A percentile compares a stretch with the other conserved stretches of the same genome.
Conservation (phyloP, 2,797 vertebrate species). For the Melanotaenia parkinsoni region DNA sequence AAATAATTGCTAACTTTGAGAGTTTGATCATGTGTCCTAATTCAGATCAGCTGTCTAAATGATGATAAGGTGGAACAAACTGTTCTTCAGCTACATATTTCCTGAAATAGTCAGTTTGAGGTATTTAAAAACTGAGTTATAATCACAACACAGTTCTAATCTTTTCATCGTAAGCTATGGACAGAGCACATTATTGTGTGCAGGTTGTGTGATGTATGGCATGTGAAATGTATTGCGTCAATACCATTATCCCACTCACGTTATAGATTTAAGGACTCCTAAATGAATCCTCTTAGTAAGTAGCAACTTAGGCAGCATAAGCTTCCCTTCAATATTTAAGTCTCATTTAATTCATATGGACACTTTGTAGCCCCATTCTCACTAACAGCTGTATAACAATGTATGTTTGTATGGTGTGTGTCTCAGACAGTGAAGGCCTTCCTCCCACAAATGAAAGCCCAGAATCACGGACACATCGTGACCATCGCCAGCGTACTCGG, state of each 20-base stretch:
- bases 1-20: background rate
- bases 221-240: constrained; percentile 33
- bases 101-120: background rate
- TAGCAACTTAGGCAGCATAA: constrained; percentile 38
- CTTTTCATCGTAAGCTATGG: constrained; percentile 7
- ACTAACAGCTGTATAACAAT: constrained; percentile 6
- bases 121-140: background rate
- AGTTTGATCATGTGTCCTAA: background rate
- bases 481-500: constrained; percentile 74
- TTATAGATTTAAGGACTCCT: constrained; percentile 25
- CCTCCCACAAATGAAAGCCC: constrained; percentile 76
- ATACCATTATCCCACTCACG: constrained; percentile 51
- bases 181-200: constrained; percentile 50
- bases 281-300: constrained; percentile 66
- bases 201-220: constrained; percentile 19
- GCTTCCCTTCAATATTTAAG: constrained; percentile 35
- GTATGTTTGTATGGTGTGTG: constrained; percentile 6
- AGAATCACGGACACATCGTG: constrained; percentile 67
- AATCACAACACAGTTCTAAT: constrained; percentile 3
- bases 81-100: background rate
- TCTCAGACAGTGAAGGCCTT: constrained; percentile 76
- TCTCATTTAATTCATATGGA: constrained; percentile 12
- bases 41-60: background rate
- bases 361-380: constrained; percentile 12
- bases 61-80: background rate